Percentiles rank a stretch among this genome's conserved stretches.
Evolutionary conservation across 2,113 vertebrate species (phyloP).

Genomic region (Mixornis gularis): DNA sequence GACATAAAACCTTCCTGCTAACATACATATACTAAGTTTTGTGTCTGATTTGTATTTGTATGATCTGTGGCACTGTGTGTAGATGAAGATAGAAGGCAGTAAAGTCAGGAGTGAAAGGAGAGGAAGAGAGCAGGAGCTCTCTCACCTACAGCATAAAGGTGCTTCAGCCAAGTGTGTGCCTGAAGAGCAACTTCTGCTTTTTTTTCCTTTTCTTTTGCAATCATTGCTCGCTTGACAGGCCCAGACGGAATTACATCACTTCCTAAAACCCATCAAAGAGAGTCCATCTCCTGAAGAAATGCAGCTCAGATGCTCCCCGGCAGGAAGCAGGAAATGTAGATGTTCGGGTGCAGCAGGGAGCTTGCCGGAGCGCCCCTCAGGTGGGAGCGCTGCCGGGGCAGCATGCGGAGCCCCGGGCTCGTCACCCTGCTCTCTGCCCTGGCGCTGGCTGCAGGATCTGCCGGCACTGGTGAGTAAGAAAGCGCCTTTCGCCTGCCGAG

Average conservation of each 20-base stretch:
- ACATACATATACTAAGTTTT: background rate
- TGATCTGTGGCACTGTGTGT: background rate
- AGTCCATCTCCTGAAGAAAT: slow-evolving; percentile 74
- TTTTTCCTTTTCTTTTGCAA: slow-evolving; percentile 66
- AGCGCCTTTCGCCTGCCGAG: background rate
- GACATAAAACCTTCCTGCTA: background rate
- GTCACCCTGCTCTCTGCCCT: slow-evolving; percentile 17
- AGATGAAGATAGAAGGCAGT: background rate
- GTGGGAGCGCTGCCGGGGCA: slow-evolving; percentile 35
- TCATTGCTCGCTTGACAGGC: slow-evolving; percentile 81
- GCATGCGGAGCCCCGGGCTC: slow-evolving; percentile 37
- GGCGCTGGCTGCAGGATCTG: slow-evolving; percentile 15
- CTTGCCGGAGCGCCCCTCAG: slow-evolving; percentile 37
- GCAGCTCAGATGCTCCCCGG: slow-evolving; percentile 72
- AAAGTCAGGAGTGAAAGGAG: background rate
- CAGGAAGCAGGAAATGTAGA: slow-evolving; percentile 87
- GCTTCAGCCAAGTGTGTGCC: slow-evolving; percentile 23
- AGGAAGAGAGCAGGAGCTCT: background rate
- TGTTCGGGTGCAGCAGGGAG: slow-evolving; percentile 42
- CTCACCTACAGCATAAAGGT: background rate
- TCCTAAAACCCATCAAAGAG: slow-evolving; percentile 80
- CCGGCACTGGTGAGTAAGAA: slow-evolving; percentile 68
- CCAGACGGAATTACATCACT: slow-evolving; percentile 86
- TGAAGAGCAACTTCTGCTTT: slow-evolving; percentile 18
- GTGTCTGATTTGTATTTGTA: background rate